Conservation (phyloP, 92 coral and sea anemone species). For the Scolanthus callimorphus region DNA sequence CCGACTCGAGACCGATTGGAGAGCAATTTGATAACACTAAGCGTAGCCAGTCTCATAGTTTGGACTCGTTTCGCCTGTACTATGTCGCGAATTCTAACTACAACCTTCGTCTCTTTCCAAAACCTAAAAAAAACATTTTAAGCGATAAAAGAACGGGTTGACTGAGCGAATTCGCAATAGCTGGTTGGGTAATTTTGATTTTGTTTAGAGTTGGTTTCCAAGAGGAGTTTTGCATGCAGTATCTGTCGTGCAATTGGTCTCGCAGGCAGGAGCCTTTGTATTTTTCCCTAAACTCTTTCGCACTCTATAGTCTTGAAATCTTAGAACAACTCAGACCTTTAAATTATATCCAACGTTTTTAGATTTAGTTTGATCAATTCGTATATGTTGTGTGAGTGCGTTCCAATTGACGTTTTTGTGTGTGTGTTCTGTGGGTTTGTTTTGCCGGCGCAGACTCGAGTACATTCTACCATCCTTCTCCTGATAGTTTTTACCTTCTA, state of each 20-base stretch:
- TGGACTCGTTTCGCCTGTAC: conserved; percentile 27
- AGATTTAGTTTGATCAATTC: too few species aligned
- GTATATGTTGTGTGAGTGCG: too few species aligned
- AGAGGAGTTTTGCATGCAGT: conserved; percentile 11
- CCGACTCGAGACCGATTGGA: conserved; percentile 16
- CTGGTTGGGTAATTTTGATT: conserved; percentile 35
- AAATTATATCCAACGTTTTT: too few species aligned
- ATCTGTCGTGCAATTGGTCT: neutral
- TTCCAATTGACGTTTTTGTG: too few species aligned
- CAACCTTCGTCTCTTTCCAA: neutral
- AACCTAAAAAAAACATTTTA: neutral
- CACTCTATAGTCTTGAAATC: too few species aligned
- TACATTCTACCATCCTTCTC: too few species aligned
- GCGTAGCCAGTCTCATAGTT: conserved; percentile 10
- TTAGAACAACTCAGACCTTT: too few species aligned
- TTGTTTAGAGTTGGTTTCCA: conserved; percentile 56
- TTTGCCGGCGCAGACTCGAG: too few species aligned
- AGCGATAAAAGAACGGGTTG: conserved; percentile 1
- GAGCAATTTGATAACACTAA: conserved; percentile 38
- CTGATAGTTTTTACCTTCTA: too few species aligned
- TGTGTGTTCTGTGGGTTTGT: too few species aligned
- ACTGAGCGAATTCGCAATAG: conserved; percentile 9
- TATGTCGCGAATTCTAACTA: conserved; percentile 1
- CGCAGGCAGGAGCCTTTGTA: too few species aligned
- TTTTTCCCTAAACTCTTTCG: too few species aligned